Evolutionary conservation across 2,113 vertebrate genomes (phyloP), one percentile per base, ranked within the genome.

Genomic region (Ictidomys tridecemlineatus): DNA sequence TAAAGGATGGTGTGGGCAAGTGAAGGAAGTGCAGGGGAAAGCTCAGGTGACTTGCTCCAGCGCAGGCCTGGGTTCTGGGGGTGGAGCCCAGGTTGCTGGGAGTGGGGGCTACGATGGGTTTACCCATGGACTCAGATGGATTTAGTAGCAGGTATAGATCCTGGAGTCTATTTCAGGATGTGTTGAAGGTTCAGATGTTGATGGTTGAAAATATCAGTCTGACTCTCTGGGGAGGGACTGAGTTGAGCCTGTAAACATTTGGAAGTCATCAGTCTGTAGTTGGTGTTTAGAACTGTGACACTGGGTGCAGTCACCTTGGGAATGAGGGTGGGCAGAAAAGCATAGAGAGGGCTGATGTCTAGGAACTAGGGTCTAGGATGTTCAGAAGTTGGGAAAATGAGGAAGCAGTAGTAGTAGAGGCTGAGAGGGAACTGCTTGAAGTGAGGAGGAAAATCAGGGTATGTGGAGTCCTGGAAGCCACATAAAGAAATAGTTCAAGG

Each of bases 41-140:
- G 8, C 42, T 48, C 51, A 63, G 18, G 30, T 65, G 32, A 30
- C 69, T 72, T 14, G 16, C 8, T n/a, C 34, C 61, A 51, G 22
- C 0, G 1, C 5, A 56, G 45, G 18, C 1, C 17, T 13, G 4
- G 12, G 2, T 5, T 17, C 8, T 24, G 24, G 22, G 34, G 39
- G 48, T 56, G 11, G n/a, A 32, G 37, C 6, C 30, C 30, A 28
- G 8, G 26, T 20, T 76, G 58, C 28, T 34, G 11, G 22, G 45
- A 42, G 22, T 20, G 9, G 32, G 37, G 28, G 7, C 1, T 0
- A 24, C 56, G 32, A 34, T 83, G 70, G 34, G 28, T 76, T 72
- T 93, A n/a, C 30, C 24, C 61, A 77, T 22, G 45, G 24, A 32
- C 30, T 83, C 24, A 63, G 3, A 26, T 9, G 51, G 48, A 13